Conservation (phyloP, 2,888 invertebrate genomes). For the Dynastes maya region DNA sequence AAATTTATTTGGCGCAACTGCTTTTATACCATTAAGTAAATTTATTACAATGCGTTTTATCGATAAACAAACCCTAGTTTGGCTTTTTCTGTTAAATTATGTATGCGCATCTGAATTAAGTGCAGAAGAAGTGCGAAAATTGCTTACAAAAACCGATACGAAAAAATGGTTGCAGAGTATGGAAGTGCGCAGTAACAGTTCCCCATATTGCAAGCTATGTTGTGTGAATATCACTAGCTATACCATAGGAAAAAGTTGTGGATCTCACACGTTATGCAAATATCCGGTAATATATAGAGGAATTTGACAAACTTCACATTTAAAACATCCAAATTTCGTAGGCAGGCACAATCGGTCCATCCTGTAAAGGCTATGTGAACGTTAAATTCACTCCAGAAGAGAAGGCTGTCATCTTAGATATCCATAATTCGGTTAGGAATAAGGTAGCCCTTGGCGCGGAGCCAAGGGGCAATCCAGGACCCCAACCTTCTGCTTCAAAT, state of each 20-base stretch:
- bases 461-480: constrained; percentile 66
- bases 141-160: constrained; percentile 51
- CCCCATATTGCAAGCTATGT: constrained; percentile 62
- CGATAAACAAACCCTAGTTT: background rate
- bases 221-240: constrained; percentile 60
- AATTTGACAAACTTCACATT: background rate
- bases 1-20: constrained; percentile 9
- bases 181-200: constrained; percentile 47
- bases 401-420: constrained; percentile 66
- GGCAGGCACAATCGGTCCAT: constrained; percentile 56
- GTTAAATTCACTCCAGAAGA: constrained; percentile 65
- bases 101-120: background rate
- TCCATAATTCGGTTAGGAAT: constrained; percentile 69
- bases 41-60: constrained; percentile 8
- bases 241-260: constrained; percentile 62
- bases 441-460: constrained; percentile 67
- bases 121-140: constrained; percentile 36
- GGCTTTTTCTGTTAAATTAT: constrained; percentile 5
- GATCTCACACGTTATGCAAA: constrained; percentile 64
- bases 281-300: constrained; percentile 55
- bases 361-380: constrained; percentile 61
- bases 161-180: constrained; percentile 53
- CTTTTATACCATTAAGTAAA: constrained; percentile 7
- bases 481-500: constrained; percentile 67
- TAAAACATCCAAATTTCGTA: constrained; percentile 28